A percentile compares a stretch with the other conserved stretches of the same genome.
phyloP scores from a whole-genome alignment of 2,888 invertebrate genomes.

The Dynastes maya region DNA sequence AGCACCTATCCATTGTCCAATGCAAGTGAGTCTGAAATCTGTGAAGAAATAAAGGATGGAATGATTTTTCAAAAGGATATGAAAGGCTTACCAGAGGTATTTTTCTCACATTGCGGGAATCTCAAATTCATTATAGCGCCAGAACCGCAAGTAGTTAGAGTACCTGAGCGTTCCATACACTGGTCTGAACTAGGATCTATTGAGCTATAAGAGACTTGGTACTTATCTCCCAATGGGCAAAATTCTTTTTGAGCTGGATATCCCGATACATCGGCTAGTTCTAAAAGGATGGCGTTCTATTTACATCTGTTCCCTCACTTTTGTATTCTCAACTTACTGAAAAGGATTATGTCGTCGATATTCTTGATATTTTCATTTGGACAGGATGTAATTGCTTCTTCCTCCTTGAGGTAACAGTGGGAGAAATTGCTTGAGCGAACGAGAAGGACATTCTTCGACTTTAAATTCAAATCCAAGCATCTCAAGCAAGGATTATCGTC shows the following conservation, averaged over 20 bases:
- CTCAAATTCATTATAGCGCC: constrained; percentile 75
- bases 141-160: constrained; percentile 76
- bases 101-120: constrained; percentile 74
- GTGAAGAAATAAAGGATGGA: constrained; percentile 52
- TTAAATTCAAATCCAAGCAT: constrained; percentile 75
- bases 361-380: constrained; percentile 69
- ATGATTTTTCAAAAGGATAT: neutral
- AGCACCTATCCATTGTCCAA: constrained; percentile 77
- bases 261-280: constrained; percentile 73
- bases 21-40: constrained; percentile 77
- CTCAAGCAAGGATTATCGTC: constrained; percentile 75
- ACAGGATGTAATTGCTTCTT: constrained; percentile 75
- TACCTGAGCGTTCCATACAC: constrained; percentile 74
- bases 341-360: constrained; percentile 73
- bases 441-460: constrained; percentile 76
- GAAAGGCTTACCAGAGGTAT: constrained; percentile 70
- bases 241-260: constrained; percentile 73
- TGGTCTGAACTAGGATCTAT: constrained; percentile 72
- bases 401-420: constrained; percentile 76
- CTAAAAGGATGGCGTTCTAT: constrained; percentile 63
- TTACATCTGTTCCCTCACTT: constrained; percentile 9
- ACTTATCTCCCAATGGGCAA: constrained; percentile 78
- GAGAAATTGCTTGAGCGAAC: constrained; percentile 74
- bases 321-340: constrained; percentile 71
- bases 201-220: constrained; percentile 74